Conservation (phyloP, 2,113 vertebrate species). For the Silurus glanis region DNA sequence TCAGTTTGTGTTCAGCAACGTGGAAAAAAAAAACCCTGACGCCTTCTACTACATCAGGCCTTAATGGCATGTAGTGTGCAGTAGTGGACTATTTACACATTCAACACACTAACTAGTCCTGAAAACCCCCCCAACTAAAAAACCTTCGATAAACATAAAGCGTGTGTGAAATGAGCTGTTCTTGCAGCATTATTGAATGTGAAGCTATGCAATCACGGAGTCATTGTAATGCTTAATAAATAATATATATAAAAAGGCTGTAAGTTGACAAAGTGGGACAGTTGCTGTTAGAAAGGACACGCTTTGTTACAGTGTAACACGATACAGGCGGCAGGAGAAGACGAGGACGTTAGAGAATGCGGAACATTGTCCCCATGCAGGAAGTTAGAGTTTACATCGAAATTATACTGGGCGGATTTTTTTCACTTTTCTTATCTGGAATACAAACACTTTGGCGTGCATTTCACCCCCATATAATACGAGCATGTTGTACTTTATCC, state of each 20-base stretch:
- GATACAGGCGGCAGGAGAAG: background rate
- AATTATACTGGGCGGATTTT: slow-evolving; percentile 11
- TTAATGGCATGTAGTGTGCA: background rate
- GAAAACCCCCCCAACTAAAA: no score
- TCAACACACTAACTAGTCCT: background rate
- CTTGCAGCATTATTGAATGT: no score
- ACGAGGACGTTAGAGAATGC: slow-evolving; percentile 65
- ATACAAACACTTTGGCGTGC: background rate
- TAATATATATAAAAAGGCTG: background rate
- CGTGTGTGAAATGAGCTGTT: no score
- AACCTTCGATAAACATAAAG: no score
- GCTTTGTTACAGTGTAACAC: background rate
- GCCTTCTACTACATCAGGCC: background rate
- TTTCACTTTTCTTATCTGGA: background rate
- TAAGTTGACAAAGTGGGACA: background rate
- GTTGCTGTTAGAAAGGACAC: background rate
- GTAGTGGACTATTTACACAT: background rate
- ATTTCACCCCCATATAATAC: background rate
- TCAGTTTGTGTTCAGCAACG: background rate
- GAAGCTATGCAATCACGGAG: background rate
- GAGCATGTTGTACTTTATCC: background rate
- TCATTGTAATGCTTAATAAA: background rate
- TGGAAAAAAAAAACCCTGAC: background rate
- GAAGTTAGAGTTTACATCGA: slow-evolving; percentile 55
- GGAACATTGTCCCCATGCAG: slow-evolving; percentile 66